A percentile compares a stretch with the other conserved stretches of the same genome.
Evolutionary conservation across 2,113 vertebrate genomes (phyloP).

Genomic region (Neogobius melanostomus): DNA sequence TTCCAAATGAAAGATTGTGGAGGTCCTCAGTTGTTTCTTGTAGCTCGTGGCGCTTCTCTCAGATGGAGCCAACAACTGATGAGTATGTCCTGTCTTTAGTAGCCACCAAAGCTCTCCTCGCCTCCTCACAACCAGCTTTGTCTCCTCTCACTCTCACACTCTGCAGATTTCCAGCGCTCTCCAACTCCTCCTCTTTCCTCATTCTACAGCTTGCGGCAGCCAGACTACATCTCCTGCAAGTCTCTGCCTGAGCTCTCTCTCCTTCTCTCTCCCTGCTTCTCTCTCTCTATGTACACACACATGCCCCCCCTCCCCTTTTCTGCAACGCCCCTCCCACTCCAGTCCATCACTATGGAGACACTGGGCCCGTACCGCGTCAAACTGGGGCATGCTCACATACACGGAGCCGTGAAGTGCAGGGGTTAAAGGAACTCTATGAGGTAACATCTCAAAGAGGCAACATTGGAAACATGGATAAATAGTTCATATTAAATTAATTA

Average conservation of each 20-base stretch:
- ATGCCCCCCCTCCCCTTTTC: slow-evolving; percentile 9
- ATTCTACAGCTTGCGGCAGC: slow-evolving; percentile 66
- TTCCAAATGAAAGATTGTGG: slow-evolving; percentile 36
- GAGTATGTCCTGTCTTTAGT: slow-evolving; percentile 16
- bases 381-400: slow-evolving; percentile 49
- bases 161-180: slow-evolving; percentile 65
- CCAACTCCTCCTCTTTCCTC: slow-evolving; percentile 69
- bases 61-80: slow-evolving; percentile 2
- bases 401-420: slow-evolving; percentile 26
- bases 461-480: no score
- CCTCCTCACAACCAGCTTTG: slow-evolving; percentile 64
- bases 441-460: neutral
- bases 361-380: slow-evolving; percentile 65
- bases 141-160: slow-evolving; percentile 59
- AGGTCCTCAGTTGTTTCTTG: slow-evolving; percentile 36
- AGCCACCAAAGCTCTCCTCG: slow-evolving; percentile 38
- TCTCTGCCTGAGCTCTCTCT: slow-evolving; percentile 67
- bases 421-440: slow-evolving; percentile 17
- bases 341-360: slow-evolving; percentile 79
- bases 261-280: slow-evolving; percentile 59
- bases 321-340: slow-evolving; percentile 44
- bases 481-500: no score
- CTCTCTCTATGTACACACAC: slow-evolving; percentile 4
- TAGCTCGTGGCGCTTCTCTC: neutral
- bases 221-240: slow-evolving; percentile 72